These are phyloP conservation scores for Lithophane semibrunnea DNA, from an alignment of 2,888 invertebrate genomes.

Conservation along the genomic window DNA sequence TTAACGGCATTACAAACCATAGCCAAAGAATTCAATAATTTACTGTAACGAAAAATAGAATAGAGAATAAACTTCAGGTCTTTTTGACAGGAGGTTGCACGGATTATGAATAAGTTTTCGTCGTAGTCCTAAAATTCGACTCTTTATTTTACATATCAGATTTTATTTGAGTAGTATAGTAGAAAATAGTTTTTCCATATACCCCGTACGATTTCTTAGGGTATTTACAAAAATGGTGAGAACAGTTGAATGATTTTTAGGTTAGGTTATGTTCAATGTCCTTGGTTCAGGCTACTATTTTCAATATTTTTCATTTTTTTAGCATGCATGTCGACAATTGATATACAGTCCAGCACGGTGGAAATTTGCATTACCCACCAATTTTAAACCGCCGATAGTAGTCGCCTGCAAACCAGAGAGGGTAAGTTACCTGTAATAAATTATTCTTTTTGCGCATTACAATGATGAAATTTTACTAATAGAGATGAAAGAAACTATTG, in stretches of 20 bases:
- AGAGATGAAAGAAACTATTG: not conserved
- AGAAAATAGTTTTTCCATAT: slow-evolving; percentile 48
- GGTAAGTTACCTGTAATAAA: slow-evolving; percentile 70
- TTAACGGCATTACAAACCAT: not conserved
- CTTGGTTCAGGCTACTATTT: slow-evolving; percentile 67
- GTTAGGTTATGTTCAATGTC: slow-evolving; percentile 81
- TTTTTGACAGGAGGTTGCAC: slow-evolving; percentile 78
- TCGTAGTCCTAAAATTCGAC: slow-evolving; percentile 75
- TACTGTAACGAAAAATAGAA: slow-evolving; percentile 5
- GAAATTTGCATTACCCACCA: slow-evolving; percentile 84
- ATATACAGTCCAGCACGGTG: slow-evolving; percentile 85
- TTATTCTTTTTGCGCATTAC: not conserved
- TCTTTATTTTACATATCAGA: slow-evolving; percentile 69
- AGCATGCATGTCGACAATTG: slow-evolving; percentile 88
- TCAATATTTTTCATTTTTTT: slow-evolving; percentile 64
- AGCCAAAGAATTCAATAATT: slow-evolving; percentile 19
- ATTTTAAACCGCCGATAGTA: slow-evolving; percentile 80
- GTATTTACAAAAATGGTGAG: slow-evolving; percentile 77
- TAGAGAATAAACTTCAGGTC: slow-evolving; percentile 52
- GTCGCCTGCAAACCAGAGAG: slow-evolving; percentile 80
- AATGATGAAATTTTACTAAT: slow-evolving; percentile 30
- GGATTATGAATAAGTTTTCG: slow-evolving; percentile 79
- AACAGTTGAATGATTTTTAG: slow-evolving; percentile 55
- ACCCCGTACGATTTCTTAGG: slow-evolving; percentile 62
- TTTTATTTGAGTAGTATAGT: slow-evolving; percentile 67